phyloP scores from a whole-genome alignment of 2,797 vertebrate genomes.

The Propithecus perrieri region DNA sequence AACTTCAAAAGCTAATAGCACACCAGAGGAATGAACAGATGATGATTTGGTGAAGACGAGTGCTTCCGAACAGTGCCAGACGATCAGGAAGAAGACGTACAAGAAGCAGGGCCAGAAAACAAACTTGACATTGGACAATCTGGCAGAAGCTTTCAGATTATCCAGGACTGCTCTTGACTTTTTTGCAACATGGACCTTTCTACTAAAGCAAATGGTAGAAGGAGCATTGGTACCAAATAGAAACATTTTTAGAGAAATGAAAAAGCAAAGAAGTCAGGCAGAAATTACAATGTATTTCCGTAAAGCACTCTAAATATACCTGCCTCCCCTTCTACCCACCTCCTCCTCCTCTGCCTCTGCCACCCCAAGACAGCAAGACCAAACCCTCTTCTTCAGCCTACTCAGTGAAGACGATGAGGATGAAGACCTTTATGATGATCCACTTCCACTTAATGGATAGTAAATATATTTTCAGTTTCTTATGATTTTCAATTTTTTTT shows the following conservation, averaged over 20 bases:
- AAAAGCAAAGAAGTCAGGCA: not conserved
- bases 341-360: not conserved
- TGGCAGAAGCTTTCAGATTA: not conserved
- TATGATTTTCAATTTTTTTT: not conserved
- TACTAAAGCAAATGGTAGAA: not conserved
- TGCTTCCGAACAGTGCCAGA: not conserved
- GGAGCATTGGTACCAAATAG: not conserved
- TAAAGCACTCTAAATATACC: not conserved
- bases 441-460: not conserved
- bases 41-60: not conserved
- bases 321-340: not conserved
- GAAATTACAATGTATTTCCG: not conserved
- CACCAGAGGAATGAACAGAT: not conserved
- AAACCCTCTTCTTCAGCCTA: not conserved
- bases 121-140: not conserved
- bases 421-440: not conserved
- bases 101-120: not conserved
- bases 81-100: not conserved
- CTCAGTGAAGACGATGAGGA: not conserved
- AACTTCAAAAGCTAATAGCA: not conserved
- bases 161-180: not conserved
- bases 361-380: not conserved
- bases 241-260: not conserved
- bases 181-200: not conserved
- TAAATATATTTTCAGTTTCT: not conserved